Conservation (phyloP, 2,888 invertebrate genomes). For the Cheilosia impressa region DNA sequence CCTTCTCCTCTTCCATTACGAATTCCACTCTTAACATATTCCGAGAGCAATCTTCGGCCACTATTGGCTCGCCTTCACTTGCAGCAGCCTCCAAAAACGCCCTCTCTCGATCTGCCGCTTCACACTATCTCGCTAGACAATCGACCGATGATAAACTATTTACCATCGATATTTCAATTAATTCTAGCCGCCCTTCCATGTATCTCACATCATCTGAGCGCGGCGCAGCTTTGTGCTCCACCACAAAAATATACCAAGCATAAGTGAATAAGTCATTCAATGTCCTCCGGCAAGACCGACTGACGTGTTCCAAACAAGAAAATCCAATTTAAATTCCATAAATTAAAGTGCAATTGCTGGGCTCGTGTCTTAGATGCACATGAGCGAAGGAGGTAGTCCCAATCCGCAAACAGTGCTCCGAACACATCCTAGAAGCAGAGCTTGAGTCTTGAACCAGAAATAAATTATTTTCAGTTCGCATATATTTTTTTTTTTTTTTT, state of each 20-base stretch:
- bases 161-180: conserved; percentile 75
- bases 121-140: conserved; percentile 63
- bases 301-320: conserved; percentile 72
- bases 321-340: conserved; percentile 76
- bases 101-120: conserved; percentile 52
- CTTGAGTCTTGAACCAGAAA: conserved; percentile 44
- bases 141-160: conserved; percentile 73
- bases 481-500: neutral
- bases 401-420: conserved; percentile 14
- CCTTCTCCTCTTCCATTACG: neutral
- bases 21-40: neutral
- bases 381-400: conserved; percentile 16
- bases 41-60: conserved; percentile 26
- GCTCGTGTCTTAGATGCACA: conserved; percentile 57
- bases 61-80: conserved; percentile 25
- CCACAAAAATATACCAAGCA: conserved; percentile 35
- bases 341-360: conserved; percentile 73
- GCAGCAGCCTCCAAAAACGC: conserved; percentile 30
- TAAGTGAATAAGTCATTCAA: conserved; percentile 73
- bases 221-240: conserved; percentile 43
- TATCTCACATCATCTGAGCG: conserved; percentile 41
- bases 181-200: conserved; percentile 70
- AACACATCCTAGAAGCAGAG: conserved; percentile 25
- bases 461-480: conserved; percentile 6
- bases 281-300: conserved; percentile 50